Percentiles rank a stretch among this genome's conserved stretches.
Conservation (phyloP, 1,140 invertebrate genomes). For the Ostrea denselamellosa region DNA sequence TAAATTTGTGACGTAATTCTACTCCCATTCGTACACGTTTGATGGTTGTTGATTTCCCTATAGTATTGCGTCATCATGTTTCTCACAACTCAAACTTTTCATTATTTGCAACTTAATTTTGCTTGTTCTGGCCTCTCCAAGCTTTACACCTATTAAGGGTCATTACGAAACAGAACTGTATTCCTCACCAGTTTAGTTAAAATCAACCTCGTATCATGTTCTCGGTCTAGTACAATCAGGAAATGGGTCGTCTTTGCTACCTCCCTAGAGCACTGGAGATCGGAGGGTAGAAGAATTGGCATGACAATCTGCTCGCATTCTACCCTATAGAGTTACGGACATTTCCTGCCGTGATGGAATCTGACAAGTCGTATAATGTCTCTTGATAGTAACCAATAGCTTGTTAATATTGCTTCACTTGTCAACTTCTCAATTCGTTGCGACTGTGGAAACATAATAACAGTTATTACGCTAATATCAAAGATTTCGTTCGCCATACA, state of each 20-base stretch:
- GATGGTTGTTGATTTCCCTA: too few relatives aligned
- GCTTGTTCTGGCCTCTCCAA: too few relatives aligned
- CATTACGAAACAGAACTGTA: too few relatives aligned
- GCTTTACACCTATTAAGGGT: too few relatives aligned
- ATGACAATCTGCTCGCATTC: not conserved
- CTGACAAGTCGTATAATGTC: not conserved
- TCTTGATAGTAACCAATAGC: not conserved
- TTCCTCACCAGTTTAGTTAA: too few relatives aligned
- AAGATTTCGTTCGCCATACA: constrained; percentile 5
- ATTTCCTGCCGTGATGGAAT: not conserved
- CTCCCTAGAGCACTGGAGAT: not conserved
- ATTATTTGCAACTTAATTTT: too few relatives aligned
- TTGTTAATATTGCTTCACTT: constrained; percentile 8
- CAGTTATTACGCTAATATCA: constrained; percentile 9
- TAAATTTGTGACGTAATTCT: too few relatives aligned
- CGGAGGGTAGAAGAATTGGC: not conserved
- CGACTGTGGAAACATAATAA: constrained; percentile 10
- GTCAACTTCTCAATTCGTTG: not conserved
- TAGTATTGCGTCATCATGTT: too few relatives aligned
- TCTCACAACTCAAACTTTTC: too few relatives aligned
- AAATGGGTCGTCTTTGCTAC: not conserved
- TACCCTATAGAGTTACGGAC: not conserved
- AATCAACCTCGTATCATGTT: too few relatives aligned
- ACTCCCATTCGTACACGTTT: too few relatives aligned
- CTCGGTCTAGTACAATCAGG: not conserved